These are phyloP conservation scores for Halcyon badia DNA, from an alignment of 2,797 vertebrate genomes.

Conservation along the genomic window DNA sequence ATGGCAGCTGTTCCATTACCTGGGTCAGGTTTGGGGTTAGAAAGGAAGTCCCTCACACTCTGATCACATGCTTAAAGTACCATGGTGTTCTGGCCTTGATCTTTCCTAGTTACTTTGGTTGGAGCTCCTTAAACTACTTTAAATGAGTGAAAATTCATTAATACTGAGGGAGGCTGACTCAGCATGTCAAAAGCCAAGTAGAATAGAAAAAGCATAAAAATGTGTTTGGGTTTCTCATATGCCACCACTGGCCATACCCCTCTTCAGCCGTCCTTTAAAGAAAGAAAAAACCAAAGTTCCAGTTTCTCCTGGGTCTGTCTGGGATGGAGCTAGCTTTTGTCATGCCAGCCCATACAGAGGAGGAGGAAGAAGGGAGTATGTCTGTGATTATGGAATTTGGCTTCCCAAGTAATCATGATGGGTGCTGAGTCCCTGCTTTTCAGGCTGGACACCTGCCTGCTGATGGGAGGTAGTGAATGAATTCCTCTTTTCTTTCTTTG, in stretches of 20 bases:
- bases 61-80: background rate
- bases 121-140: background rate
- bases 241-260: fast-evolving
- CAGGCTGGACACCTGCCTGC: background rate
- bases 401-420: fast-evolving
- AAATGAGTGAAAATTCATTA: background rate
- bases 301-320: background rate
- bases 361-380: background rate
- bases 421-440: background rate
- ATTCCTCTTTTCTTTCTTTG: background rate
- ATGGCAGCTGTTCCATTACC: conserved; percentile 10
- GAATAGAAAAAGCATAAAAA: background rate
- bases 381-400: background rate
- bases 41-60: background rate
- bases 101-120: background rate
- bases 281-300: background rate
- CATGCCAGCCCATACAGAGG: background rate
- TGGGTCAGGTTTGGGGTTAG: background rate
- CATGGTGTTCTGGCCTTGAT: background rate
- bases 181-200: background rate
- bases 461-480: background rate
- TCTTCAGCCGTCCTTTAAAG: background rate
- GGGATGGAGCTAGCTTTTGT: background rate
- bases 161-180: background rate
- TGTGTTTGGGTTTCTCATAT: background rate